A percentile compares a stretch with the other conserved stretches of the same genome.
phyloP scores from a whole-genome alignment of 2,113 vertebrate genomes.

The Stomatorhinus ivindoensis region DNA sequence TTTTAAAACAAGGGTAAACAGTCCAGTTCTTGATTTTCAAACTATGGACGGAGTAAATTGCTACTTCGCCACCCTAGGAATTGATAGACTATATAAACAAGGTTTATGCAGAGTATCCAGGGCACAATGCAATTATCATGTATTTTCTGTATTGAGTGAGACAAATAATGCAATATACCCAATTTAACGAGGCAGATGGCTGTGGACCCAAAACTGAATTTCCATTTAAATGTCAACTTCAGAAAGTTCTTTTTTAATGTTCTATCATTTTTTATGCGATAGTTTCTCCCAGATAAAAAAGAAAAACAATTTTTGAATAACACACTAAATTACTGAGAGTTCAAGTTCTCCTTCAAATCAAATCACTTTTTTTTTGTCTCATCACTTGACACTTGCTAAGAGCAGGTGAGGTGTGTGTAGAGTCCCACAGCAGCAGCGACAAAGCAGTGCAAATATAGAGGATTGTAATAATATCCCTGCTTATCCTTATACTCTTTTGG shows the following conservation, averaged over 20 bases:
- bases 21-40: not conserved
- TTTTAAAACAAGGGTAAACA: not conserved
- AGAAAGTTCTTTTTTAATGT: not conserved
- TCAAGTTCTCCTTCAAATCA: not conserved
- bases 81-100: not conserved
- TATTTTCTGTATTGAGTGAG: not conserved
- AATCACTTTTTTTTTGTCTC: not conserved
- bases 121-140: not conserved
- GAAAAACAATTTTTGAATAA: not conserved
- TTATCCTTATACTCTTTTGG: not conserved
- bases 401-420: not conserved
- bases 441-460: not conserved
- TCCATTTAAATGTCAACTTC: not conserved
- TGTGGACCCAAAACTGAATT: not conserved
- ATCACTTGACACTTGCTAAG: not conserved
- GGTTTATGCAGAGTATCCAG: not conserved
- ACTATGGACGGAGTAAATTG: not conserved
- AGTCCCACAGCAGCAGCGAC: not conserved
- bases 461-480: not conserved
- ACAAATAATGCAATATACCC: not conserved
- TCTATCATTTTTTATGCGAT: not conserved
- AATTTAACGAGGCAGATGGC: not conserved
- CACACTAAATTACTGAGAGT: not conserved
- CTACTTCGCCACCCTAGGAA: not conserved
- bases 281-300: not conserved